Conservation (phyloP, 2,888 invertebrate genomes). For the Ellobium chinense region DNA sequence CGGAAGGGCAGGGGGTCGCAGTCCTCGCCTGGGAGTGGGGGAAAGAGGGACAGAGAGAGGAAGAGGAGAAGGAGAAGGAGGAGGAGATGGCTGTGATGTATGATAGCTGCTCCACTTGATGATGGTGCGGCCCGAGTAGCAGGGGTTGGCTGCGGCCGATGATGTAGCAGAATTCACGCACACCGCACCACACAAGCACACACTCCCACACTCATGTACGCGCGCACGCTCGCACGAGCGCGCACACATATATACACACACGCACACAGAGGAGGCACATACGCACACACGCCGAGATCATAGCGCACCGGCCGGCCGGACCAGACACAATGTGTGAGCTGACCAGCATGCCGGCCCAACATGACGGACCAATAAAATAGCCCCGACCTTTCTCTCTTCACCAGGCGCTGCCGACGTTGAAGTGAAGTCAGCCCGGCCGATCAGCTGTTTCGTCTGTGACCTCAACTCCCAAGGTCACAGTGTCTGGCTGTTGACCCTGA, state of each 20-base stretch:
- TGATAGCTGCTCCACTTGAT: neutral
- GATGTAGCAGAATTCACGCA: neutral
- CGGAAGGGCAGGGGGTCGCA: too few species aligned
- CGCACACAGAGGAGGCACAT: neutral
- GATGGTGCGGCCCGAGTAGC: neutral
- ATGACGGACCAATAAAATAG: neutral
- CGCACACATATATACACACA: neutral
- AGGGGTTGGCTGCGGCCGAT: neutral
- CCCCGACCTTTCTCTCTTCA: neutral
- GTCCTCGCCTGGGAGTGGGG: too few species aligned
- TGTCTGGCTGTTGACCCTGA: constrained; percentile 45
- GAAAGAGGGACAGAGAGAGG: too few species aligned
- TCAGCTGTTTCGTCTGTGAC: constrained; percentile 44
- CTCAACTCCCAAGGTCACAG: constrained; percentile 38
- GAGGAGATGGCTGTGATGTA: neutral
- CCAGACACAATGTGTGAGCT: neutral
- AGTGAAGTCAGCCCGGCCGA: neutral
- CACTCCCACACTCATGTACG: neutral
- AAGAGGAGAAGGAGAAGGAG: too few species aligned
- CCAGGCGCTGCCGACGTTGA: neutral
- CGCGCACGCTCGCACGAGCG: neutral
- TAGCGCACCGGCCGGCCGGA: neutral
- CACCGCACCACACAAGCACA: neutral
- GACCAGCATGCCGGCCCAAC: neutral
- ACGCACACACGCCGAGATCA: neutral